Evolutionary conservation across 2,797 vertebrate species (phyloP), one percentile per base, ranked within the genome.

Genomic region (Ficedula albicollis): DNA sequence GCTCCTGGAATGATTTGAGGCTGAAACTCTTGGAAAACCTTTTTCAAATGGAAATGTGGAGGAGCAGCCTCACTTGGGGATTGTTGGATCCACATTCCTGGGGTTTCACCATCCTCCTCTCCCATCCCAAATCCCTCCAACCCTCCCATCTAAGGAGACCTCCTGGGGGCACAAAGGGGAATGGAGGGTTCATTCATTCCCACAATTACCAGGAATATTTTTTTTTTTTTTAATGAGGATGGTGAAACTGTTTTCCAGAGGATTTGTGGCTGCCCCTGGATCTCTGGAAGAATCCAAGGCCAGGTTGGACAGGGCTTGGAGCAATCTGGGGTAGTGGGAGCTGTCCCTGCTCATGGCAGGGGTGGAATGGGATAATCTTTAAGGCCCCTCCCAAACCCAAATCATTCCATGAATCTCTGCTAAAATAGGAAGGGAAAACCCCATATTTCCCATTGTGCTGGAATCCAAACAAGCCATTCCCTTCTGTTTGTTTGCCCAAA

Each of bases 311-410:
- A 13, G 5, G 27, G 22, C 13, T 52, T 34, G 58, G 58, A 90
- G 23, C 15, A 23, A 0, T 7, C 46, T 49, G 79, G 26, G 22
- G 13, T 1, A 0, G 8, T 13, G 19, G 63, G 10, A 54, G 17
- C 1, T 56, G 36, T 66, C 26, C 51, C n/a, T 51, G n/a, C 9
- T 16, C 15, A 7, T 1, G 4, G 12, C 11, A 44, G 29, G 22
- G 10, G 1, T 41, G 25, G 32, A 3, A 15, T 0, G 0, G 58
- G 34, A 39, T 29, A 3, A 4, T 3, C 20, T 34, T 51, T 1
- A 20, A 6, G 3, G 26, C 21, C 26, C 6, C 11, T 72, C 63
- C 69, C 43, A n/a, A 15, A 20, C 3, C 13, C n/a, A 51, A 56
- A 27, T 5, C 4, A 3, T 27, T 30, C 41, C 52, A 36, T 10